phyloP scores from a whole-genome alignment of 2,113 vertebrate species.

The Cyprinodon brontotheroides region DNA sequence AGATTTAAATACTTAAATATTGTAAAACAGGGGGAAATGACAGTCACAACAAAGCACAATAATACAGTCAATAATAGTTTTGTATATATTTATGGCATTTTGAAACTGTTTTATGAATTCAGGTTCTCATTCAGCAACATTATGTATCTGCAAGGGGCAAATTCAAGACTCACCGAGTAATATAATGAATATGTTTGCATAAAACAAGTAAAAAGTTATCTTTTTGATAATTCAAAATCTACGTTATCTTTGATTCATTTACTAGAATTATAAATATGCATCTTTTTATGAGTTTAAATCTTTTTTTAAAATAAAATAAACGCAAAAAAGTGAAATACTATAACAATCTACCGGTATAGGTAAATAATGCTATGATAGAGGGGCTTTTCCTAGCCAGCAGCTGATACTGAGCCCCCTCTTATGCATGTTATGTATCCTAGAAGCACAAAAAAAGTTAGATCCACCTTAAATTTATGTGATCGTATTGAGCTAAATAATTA shows the following conservation, averaged over 20 bases:
- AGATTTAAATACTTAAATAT: background rate
- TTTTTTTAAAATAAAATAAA: no score
- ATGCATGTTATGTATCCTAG: background rate
- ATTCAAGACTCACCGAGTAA: no score
- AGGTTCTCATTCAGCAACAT: background rate
- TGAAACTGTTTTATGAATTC: background rate
- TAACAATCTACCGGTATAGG: background rate
- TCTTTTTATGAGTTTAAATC: no score
- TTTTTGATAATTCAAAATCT: background rate
- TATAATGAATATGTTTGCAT: background rate
- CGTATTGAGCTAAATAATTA: slow-evolving; percentile 2
- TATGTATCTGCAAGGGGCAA: no score
- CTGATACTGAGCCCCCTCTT: slow-evolving; percentile 33
- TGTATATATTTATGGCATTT: background rate
- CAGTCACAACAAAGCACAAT: no score
- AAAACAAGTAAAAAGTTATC: background rate
- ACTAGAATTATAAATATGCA: background rate
- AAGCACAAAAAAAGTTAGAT: slow-evolving; percentile 1
- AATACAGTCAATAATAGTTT: background rate
- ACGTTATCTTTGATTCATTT: background rate
- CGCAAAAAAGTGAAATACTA: background rate
- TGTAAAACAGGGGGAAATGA: background rate
- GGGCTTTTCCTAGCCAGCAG: slow-evolving; percentile 25
- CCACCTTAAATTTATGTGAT: slow-evolving; percentile 22
- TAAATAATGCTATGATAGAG: background rate